Evolutionary conservation across 2,113 vertebrate species (phyloP).

Genomic region (Progne subis): DNA sequence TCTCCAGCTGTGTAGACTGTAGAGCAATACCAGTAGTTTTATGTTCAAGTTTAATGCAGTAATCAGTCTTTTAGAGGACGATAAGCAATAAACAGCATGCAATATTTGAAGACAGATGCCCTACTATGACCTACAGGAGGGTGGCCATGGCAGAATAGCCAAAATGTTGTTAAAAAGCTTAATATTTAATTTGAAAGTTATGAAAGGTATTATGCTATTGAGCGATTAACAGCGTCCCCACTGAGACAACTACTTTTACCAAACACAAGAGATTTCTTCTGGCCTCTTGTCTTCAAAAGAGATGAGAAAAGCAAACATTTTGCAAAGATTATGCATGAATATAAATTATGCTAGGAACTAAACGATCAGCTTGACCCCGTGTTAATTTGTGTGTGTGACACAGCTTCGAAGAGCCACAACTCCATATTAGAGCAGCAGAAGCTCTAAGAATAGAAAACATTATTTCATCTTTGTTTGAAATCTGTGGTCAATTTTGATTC

Average conservation of each 20-base stretch:
- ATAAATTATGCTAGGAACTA: not conserved
- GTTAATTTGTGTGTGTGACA: not conserved
- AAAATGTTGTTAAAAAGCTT: slow-evolving; percentile 23
- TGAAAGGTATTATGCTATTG: slow-evolving; percentile 35
- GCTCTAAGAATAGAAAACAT: not conserved
- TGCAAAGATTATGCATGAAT: not conserved
- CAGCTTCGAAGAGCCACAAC: not conserved
- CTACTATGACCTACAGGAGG: slow-evolving; percentile 24
- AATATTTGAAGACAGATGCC: slow-evolving; percentile 13
- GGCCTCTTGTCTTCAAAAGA: slow-evolving; percentile 1
- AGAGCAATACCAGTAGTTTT: slow-evolving; percentile 26
- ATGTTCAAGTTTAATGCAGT: slow-evolving; percentile 50
- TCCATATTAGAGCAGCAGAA: not conserved
- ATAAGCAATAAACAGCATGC: slow-evolving; percentile 58
- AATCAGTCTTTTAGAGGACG: slow-evolving; percentile 61
- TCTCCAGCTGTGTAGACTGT: slow-evolving; percentile 55
- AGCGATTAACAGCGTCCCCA: slow-evolving; percentile 5
- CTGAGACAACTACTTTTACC: slow-evolving; percentile 19
- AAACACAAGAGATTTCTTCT: slow-evolving; percentile 18
- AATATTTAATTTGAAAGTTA: slow-evolving; percentile 60
- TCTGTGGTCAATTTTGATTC: not conserved
- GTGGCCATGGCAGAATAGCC: slow-evolving; percentile 7
- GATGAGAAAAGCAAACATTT: slow-evolving; percentile 13
- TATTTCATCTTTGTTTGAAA: not conserved
- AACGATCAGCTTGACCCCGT: not conserved